Percentiles rank a stretch among this genome's conserved stretches.
Conservation (phyloP, 2,888 invertebrate genomes). For the Acleris sparsana region DNA sequence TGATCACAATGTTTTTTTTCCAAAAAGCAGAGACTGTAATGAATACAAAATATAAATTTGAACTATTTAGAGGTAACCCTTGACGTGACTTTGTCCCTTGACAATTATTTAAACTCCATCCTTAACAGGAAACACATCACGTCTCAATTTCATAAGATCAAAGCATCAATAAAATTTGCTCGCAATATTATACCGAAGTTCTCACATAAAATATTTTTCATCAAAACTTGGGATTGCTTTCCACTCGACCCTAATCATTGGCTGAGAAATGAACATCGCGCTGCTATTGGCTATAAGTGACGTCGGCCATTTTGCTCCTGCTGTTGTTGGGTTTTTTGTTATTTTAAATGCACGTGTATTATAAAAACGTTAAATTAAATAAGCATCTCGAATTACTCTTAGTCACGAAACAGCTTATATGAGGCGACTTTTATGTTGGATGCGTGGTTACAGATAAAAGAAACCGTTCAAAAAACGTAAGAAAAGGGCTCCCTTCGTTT, state of each 20-base stretch:
- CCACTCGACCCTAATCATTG: constrained; percentile 33
- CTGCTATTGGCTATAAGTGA: constrained; percentile 13
- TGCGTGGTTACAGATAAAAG: too few relatives aligned
- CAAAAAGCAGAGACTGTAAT: too few relatives aligned
- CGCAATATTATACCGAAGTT: constrained; percentile 4
- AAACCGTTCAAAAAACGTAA: too few relatives aligned
- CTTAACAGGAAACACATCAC: not conserved
- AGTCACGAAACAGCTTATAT: too few relatives aligned
- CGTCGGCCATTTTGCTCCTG: constrained; percentile 9
- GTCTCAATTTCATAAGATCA: constrained; percentile 1
- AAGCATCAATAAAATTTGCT: constrained; percentile 13
- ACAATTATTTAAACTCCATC: too few relatives aligned
- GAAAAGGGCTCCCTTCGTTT: too few relatives aligned
- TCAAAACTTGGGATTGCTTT: constrained; percentile 35
- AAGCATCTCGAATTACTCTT: too few relatives aligned
- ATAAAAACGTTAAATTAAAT: not conserved
- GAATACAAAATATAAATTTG: too few relatives aligned
- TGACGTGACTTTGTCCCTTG: too few relatives aligned
- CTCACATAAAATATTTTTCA: constrained; percentile 15
- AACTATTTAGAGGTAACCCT: too few relatives aligned
- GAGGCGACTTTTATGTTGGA: too few relatives aligned
- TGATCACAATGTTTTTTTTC: too few relatives aligned
- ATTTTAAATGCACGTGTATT: not conserved
- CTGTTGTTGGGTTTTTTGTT: constrained; percentile 10
- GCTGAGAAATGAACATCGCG: constrained; percentile 19